Conservation (phyloP, 1,140 invertebrate species). For the Trissolcus basalis region DNA sequence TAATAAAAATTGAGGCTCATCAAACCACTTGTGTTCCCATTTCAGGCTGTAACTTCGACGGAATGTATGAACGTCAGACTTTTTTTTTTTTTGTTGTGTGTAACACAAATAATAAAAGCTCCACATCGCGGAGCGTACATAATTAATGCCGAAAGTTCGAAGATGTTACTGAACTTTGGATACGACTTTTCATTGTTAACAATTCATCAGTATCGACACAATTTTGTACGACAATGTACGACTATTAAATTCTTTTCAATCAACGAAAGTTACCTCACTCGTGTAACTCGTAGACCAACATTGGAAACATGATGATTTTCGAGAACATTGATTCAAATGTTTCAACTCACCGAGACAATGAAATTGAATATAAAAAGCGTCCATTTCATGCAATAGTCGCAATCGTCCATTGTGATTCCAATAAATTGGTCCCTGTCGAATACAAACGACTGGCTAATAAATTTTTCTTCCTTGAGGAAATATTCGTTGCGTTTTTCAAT, state of each 20-base stretch:
- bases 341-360: conserved; percentile 75
- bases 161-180: conserved; percentile 20
- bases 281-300: too few relatives aligned
- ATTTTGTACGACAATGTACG: conserved; percentile 7
- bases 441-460: too few relatives aligned
- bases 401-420: not conserved
- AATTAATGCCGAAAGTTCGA: conserved; percentile 10
- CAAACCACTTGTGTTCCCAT: conserved; percentile 23
- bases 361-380: conserved; percentile 77
- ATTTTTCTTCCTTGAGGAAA: too few relatives aligned
- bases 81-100: conserved; percentile 16
- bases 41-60: not conserved
- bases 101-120: conserved; percentile 1
- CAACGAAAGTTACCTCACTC: too few relatives aligned
- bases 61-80: too few relatives aligned
- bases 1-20: conserved; percentile 17
- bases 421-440: not conserved
- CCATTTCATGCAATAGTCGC: conserved; percentile 67
- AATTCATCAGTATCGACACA: conserved; percentile 20
- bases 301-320: not conserved
- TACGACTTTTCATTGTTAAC: conserved; percentile 10
- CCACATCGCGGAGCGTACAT: not conserved
- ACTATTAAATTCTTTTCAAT: too few relatives aligned
- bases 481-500: too few relatives aligned
- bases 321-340: too few relatives aligned